These are phyloP conservation scores for Plecotus auritus DNA, from an alignment of 2,113 vertebrate species.

Conservation along the genomic window DNA sequence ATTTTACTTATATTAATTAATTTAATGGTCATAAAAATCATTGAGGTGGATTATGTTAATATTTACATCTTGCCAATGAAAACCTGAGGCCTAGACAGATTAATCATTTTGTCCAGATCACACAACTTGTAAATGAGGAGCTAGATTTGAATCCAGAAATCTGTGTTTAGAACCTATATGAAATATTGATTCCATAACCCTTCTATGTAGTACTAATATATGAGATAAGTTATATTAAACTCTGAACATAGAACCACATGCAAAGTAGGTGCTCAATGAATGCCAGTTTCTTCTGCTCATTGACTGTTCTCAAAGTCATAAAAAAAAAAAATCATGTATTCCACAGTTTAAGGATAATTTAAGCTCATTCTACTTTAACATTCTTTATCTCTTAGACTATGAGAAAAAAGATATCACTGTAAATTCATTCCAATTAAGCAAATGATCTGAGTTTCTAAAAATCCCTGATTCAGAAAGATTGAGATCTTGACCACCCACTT, in stretches of 20 bases:
- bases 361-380: background rate
- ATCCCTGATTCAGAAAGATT: background rate
- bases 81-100: background rate
- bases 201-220: background rate
- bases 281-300: background rate
- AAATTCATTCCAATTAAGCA: background rate
- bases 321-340: background rate
- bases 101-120: background rate
- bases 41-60: background rate
- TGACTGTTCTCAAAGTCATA: background rate
- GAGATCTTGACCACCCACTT: background rate
- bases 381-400: background rate
- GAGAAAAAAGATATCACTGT: background rate
- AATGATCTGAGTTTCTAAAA: conserved; percentile 29
- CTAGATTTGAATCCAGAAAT: background rate
- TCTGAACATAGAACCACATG: background rate
- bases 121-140: background rate
- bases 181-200: background rate
- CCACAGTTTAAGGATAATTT: background rate
- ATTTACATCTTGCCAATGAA: background rate
- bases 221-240: background rate
- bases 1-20: conserved; percentile 1
- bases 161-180: background rate
- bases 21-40: background rate
- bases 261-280: background rate